A percentile compares a stretch with the other conserved stretches of the same genome.
Conservation (phyloP, 2,888 invertebrate genomes). For the Blastobasis lacticolella region DNA sequence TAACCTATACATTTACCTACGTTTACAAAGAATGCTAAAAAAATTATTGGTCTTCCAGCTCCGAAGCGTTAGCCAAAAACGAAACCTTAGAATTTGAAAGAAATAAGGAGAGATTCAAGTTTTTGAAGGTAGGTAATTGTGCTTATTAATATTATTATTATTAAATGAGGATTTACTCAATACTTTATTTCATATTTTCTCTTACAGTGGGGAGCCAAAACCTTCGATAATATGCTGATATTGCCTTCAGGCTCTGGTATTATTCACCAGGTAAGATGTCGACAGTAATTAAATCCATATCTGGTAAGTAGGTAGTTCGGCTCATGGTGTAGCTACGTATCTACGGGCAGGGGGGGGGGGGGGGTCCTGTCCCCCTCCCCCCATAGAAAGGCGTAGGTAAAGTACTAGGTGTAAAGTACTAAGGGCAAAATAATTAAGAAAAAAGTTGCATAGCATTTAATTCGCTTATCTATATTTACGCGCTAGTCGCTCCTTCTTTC, state of each 20-base stretch:
- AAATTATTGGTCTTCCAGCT: conserved; percentile 63
- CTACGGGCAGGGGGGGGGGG: too few relatives aligned
- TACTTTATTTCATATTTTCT: conserved; percentile 21
- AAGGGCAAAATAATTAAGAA: too few relatives aligned
- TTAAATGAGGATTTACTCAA: background rate
- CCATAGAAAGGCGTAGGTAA: too few relatives aligned
- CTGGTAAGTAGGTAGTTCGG: too few relatives aligned
- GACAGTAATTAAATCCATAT: background rate
- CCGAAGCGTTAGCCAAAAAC: conserved; percentile 92
- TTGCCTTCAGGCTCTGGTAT: conserved; percentile 99
- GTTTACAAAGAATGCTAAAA: too few relatives aligned
- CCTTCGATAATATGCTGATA: conserved; percentile 96
- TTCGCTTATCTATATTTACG: too few relatives aligned
- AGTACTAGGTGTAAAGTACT: too few relatives aligned
- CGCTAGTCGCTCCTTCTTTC: too few relatives aligned
- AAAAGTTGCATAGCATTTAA: too few relatives aligned
- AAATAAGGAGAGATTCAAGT: conserved; percentile 95
- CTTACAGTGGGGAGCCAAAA: conserved; percentile 93
- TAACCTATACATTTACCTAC: too few relatives aligned
- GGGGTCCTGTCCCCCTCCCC: too few relatives aligned
- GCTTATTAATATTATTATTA: background rate
- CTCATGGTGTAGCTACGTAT: too few relatives aligned
- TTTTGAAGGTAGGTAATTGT: conserved; percentile 91
- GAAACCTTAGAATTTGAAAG: conserved; percentile 96
- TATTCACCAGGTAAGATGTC: conserved; percentile 83